Evolutionary conservation across 2,888 invertebrate species (phyloP).

Genomic region (Molanna angustata): DNA sequence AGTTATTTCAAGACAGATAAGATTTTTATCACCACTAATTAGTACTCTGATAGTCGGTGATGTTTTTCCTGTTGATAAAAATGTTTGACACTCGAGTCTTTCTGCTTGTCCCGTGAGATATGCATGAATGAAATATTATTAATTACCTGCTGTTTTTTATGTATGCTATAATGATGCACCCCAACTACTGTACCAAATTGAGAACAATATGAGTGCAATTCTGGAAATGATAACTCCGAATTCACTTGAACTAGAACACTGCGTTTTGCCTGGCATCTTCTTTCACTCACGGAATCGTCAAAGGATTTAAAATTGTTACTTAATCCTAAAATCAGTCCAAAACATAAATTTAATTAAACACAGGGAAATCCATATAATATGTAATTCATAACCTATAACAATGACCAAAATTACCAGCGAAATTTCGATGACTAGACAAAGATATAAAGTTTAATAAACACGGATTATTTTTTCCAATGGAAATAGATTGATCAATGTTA

Average conservation of each 20-base stretch:
- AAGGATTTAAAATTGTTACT: constrained; percentile 40
- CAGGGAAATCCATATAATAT: not conserved
- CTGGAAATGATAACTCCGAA: constrained; percentile 64
- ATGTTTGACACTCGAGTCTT: too few species aligned
- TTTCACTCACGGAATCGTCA: constrained; percentile 56
- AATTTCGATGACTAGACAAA: not conserved
- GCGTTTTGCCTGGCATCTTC: constrained; percentile 63
- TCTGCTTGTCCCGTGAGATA: too few species aligned
- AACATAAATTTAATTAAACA: not conserved
- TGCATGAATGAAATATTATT: too few species aligned
- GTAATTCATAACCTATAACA: not conserved
- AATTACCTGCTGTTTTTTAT: constrained; percentile 48
- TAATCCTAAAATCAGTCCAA: constrained; percentile 13
- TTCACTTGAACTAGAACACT: constrained; percentile 76
- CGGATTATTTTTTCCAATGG: not conserved
- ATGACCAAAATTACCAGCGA: not conserved
- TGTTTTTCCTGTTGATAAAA: too few species aligned
- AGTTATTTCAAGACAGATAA: too few species aligned
- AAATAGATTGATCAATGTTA: not conserved
- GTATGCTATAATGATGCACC: constrained; percentile 62
- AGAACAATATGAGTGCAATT: constrained; percentile 68
- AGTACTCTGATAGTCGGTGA: too few species aligned
- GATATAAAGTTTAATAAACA: constrained; percentile 4
- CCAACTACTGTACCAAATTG: constrained; percentile 62
- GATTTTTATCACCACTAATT: too few species aligned